Evolutionary conservation across 2,113 vertebrate species (phyloP).

Genomic region (Andinoacara biseriatus): DNA sequence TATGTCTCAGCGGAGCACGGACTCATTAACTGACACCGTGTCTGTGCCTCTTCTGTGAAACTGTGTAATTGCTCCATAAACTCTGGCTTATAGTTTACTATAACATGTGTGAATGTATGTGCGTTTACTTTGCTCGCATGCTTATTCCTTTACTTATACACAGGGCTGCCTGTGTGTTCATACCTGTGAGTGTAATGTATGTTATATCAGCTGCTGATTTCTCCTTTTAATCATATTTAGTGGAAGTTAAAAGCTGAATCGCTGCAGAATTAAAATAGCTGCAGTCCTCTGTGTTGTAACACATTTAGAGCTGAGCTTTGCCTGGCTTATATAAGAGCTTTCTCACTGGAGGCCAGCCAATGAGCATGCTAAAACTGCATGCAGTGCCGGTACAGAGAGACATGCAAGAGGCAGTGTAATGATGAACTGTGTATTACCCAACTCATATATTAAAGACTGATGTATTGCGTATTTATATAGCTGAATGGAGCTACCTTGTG

Average conservation of each 20-base stretch:
- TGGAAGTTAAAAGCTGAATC: conserved; percentile 34
- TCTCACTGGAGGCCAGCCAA: conserved; percentile 26
- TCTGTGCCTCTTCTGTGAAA: background rate
- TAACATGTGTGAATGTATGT: background rate
- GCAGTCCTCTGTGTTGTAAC: conserved; percentile 27
- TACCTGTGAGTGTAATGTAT: background rate
- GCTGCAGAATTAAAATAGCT: conserved; percentile 51
- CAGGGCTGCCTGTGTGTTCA: background rate
- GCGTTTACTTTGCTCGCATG: background rate
- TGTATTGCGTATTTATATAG: background rate
- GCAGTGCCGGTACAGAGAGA: background rate
- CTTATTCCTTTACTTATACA: background rate
- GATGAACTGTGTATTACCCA: background rate
- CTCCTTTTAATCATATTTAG: conserved; percentile 1
- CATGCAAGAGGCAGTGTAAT: background rate
- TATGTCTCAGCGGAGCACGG: background rate
- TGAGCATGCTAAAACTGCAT: conserved; percentile 17
- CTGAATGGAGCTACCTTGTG: background rate
- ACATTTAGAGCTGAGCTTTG: conserved; percentile 38
- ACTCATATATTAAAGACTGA: background rate
- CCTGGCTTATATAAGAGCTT: conserved; percentile 53
- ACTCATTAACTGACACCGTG: conserved; percentile 28
- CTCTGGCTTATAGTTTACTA: background rate
- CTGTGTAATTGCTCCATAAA: conserved; percentile 12
- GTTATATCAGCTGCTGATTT: background rate